Evolutionary conservation across 2,797 vertebrate genomes (phyloP), one percentile per base, ranked within the genome.

Genomic region (Gouania willdenowi): DNA sequence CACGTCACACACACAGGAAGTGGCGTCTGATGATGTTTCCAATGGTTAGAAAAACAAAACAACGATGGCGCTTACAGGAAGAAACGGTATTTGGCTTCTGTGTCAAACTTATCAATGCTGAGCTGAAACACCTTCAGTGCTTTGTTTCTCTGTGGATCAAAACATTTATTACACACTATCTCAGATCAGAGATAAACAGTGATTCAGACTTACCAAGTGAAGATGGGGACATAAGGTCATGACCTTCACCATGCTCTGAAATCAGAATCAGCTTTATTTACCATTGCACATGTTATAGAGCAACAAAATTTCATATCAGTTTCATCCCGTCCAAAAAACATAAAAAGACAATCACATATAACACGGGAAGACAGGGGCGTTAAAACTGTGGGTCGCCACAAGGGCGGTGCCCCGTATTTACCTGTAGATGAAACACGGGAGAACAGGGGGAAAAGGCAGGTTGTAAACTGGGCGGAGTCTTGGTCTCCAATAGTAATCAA

Each of bases 21-120:
- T 14, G 22, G 3, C 10, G 9, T 32, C 6, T 29, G 8, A 26
- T 1, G n/a, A 19, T 0, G 2, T 20, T 18, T 17, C 10, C 33
- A 12, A 15, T 3, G 7, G 30, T 6, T 25, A 25, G 11, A 8
- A 6, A 5, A 2, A 3, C 8, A 42, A 8, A 12, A n/a, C 24
- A 20, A 35, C 16, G 6, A 4, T 1, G 6, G 19, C 17, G 27
- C 87, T 75, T 81, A 95, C 95, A 89, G 93, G 83, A 97, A 94
- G 58, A 96, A 93, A 2, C 83, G 91, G 11, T 95, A 89, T 82
- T 97, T 99, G 81, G 94, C 95, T 66, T 93, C 90, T 6, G 76
- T 75, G 41, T 88, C 82, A 77, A 94, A 92, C 66, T 96, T 99
- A 74, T 96, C 85, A 38, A 98, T 91, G 55, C 90, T 92, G 26